These are phyloP conservation scores for Antitype chi DNA, from an alignment of 2,888 invertebrate genomes.

Conservation along the genomic window DNA sequence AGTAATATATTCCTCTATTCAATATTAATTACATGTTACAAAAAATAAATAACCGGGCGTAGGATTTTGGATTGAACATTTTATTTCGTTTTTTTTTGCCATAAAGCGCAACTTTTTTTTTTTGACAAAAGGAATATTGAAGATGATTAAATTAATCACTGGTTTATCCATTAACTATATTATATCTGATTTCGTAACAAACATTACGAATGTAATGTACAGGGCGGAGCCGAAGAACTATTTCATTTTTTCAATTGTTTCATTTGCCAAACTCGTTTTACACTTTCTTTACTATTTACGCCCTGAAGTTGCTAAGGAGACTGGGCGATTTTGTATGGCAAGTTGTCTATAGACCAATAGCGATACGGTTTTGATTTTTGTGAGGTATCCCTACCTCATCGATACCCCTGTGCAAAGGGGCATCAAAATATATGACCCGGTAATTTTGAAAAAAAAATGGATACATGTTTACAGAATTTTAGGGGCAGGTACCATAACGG, in stretches of 20 bases:
- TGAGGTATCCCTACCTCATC: too few relatives aligned
- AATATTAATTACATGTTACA: not conserved
- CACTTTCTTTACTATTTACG: not conserved
- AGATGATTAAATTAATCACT: not conserved
- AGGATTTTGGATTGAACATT: not conserved
- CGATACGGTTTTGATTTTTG: too few relatives aligned
- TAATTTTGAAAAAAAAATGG: too few relatives aligned
- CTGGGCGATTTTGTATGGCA: too few relatives aligned
- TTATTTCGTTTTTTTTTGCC: not conserved
- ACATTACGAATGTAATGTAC: constrained; percentile 1
- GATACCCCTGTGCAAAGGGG: too few relatives aligned
- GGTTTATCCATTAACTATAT: not conserved
- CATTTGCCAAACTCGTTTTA: not conserved
- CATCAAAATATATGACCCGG: too few relatives aligned
- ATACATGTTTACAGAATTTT: too few relatives aligned
- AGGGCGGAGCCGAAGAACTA: not conserved
- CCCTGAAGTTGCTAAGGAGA: too few relatives aligned
- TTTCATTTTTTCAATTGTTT: not conserved
- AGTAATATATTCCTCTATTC: not conserved
- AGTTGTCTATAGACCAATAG: too few relatives aligned
- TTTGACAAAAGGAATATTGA: not conserved
- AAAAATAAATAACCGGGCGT: not conserved
- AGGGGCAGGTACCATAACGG: too few relatives aligned
- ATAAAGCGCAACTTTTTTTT: not conserved
- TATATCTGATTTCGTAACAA: constrained; percentile 20